Conservation (phyloP, 2,113 vertebrate species). For the Antechinus flavipes region DNA sequence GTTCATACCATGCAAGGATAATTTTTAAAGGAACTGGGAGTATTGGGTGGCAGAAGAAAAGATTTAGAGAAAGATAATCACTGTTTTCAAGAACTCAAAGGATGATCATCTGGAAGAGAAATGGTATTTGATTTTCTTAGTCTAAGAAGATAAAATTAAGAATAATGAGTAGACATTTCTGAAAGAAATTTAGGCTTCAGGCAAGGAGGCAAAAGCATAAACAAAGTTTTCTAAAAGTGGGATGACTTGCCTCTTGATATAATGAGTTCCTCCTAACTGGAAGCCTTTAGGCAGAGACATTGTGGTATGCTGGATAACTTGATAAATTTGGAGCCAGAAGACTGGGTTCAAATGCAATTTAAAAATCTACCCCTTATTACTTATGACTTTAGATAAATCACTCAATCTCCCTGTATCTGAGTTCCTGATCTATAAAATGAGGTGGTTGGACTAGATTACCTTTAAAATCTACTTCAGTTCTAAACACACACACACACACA, state of each 20-base stretch:
- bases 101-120: not conserved
- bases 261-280: not conserved
- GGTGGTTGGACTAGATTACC: too few relatives aligned
- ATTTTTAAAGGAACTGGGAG: not conserved
- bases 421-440: not conserved
- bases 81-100: not conserved
- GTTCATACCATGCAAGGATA: not conserved
- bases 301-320: not conserved
- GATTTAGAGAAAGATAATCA: not conserved
- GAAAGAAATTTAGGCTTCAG: not conserved
- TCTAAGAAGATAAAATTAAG: not conserved
- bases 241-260: not conserved
- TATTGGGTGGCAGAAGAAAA: not conserved
- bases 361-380: not conserved
- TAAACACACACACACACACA: too few relatives aligned
- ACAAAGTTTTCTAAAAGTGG: not conserved
- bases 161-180: not conserved
- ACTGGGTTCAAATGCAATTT: not conserved
- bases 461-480: too few relatives aligned
- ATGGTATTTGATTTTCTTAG: not conserved
- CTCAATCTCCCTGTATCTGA: not conserved
- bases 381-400: not conserved
- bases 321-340: not conserved
- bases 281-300: not conserved
- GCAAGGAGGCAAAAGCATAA: not conserved